Evolutionary conservation across 2,888 invertebrate genomes (phyloP).

Genomic region (Sarcophaga caerulescens): DNA sequence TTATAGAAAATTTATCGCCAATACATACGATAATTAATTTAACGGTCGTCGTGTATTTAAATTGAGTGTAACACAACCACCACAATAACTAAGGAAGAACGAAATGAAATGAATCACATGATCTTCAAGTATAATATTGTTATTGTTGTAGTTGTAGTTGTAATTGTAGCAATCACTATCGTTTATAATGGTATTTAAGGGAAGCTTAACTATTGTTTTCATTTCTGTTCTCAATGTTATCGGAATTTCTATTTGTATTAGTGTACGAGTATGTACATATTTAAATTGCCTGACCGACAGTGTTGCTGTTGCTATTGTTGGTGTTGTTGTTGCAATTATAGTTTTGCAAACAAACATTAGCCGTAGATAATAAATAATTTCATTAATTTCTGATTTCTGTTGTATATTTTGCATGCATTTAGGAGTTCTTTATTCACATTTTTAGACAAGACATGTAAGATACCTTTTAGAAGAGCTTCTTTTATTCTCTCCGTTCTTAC

Average conservation of each 20-base stretch:
- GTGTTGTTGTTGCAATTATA: too few species aligned
- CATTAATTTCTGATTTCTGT: too few species aligned
- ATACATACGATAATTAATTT: neutral
- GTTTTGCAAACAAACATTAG: too few species aligned
- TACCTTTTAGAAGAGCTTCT: conserved; percentile 18
- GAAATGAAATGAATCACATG: conserved; percentile 41
- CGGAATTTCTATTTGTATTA: neutral
- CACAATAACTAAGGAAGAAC: neutral
- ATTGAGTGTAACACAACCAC: neutral
- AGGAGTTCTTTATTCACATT: too few species aligned
- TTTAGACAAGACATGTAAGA: too few species aligned
- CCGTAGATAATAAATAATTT: too few species aligned
- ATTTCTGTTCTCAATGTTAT: neutral
- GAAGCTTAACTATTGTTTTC: conserved; percentile 45
- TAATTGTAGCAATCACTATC: neutral
- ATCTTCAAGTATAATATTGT: conserved; percentile 26
- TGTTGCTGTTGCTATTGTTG: too few species aligned
- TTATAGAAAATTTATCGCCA: neutral
- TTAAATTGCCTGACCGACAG: too few species aligned
- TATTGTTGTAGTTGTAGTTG: conserved; percentile 7
- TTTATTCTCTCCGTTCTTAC: neutral
- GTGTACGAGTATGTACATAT: too few species aligned
- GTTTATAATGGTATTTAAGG: conserved; percentile 26
- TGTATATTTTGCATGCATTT: too few species aligned
- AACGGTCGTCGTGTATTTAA: neutral